Percentiles rank a stretch among this genome's conserved stretches.
Conservation (phyloP, 35 echinoderm and acorn worm genomes). For the Patiria miniata region DNA sequence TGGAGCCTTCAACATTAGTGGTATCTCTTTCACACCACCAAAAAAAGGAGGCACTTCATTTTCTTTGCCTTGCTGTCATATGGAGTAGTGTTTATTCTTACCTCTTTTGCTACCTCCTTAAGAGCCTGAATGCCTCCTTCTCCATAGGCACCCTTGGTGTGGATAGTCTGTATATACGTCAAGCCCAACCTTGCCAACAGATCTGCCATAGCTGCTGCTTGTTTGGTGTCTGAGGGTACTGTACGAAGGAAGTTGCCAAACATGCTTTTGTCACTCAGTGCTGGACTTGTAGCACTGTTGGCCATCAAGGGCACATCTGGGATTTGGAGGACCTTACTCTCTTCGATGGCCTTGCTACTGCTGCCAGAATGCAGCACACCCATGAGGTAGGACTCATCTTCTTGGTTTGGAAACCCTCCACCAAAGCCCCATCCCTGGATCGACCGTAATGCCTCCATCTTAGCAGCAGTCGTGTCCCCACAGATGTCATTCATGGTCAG, state of each 20-base stretch:
- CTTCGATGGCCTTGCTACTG: constrained; percentile 24
- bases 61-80: too few species aligned
- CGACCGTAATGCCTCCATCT: not conserved
- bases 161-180: constrained; percentile 40
- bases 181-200: constrained; percentile 22
- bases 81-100: too few species aligned
- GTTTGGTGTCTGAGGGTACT: constrained; percentile 35
- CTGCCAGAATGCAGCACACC: constrained; percentile 36
- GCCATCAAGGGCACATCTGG: constrained; percentile 22
- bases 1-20: too few species aligned
- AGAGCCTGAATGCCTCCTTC: constrained; percentile 29
- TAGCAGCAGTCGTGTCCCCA: not conserved
- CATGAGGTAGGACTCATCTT: not conserved
- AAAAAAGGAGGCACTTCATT: too few species aligned
- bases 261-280: constrained; percentile 21
- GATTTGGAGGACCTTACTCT: not conserved
- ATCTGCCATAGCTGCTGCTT: constrained; percentile 39
- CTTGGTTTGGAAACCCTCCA: not conserved
- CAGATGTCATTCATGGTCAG: constrained; percentile 9
- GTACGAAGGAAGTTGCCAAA: constrained; percentile 38
- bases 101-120: constrained; percentile 27
- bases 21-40: too few species aligned
- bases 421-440: not conserved
- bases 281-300: constrained; percentile 29
- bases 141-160: constrained; percentile 38